These are phyloP conservation scores for Chaetorhynchus papuensis DNA, from an alignment of 2,113 vertebrate genomes.

Conservation along the genomic window DNA sequence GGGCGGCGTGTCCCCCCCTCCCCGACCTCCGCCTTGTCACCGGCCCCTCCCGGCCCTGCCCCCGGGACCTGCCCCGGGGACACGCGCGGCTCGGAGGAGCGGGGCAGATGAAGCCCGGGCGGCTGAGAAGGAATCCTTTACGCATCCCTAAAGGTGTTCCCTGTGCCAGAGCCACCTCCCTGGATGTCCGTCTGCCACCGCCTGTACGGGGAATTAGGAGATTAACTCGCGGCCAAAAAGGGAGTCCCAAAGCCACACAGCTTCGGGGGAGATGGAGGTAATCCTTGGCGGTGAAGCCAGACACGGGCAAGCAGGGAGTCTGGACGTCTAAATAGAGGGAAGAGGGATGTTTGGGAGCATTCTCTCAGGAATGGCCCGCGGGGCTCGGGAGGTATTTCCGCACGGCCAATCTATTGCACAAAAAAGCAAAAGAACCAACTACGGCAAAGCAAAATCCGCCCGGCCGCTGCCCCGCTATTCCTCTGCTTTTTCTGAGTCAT, in stretches of 20 bases:
- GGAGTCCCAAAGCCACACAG: neutral
- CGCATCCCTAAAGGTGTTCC: neutral
- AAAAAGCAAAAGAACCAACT: neutral
- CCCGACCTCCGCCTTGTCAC: neutral
- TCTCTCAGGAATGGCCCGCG: neutral
- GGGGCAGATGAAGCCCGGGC: too few species aligned
- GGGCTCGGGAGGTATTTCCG: neutral
- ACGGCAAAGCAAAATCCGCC: neutral
- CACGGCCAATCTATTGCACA: neutral
- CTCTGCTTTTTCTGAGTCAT: neutral
- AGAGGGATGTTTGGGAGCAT: neutral
- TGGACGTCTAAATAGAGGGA: neutral
- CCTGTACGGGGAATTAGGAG: neutral
- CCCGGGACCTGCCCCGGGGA: neutral
- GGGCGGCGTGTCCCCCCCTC: neutral
- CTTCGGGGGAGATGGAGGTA: neutral
- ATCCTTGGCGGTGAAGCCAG: neutral
- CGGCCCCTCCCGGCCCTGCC: too few species aligned
- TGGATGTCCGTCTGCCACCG: neutral
- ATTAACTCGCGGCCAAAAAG: neutral
- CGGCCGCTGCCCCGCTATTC: neutral
- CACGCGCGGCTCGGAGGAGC: rapidly evolving
- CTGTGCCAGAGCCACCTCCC: neutral
- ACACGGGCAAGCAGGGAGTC: neutral
- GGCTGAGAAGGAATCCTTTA: neutral